Base-by-base conservation (phyloP, 2,888 invertebrate species). In the Carterocephalus palaemon region DNA sequence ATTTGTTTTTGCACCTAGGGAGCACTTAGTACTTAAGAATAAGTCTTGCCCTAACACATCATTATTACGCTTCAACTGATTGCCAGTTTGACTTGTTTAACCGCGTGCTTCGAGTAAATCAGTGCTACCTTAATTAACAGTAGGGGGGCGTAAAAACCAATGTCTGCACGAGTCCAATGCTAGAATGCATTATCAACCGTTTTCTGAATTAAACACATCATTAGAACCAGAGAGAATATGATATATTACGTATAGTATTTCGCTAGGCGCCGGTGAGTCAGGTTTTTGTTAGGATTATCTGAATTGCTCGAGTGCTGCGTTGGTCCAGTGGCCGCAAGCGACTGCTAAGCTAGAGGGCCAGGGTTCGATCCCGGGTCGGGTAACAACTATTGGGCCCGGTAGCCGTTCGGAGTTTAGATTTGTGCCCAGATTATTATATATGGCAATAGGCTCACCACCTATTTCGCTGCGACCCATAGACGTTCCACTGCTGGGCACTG, bases 191-290 rank as follows among this genome's bases (percentile, higher is more conserved):
- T 53, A 57, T 72, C 68, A 74, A 74, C 64, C 53, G 49, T 56
- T 43, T 51, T 56, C 57, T 63, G 66, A 70, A 65, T 73, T 66
- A 69, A 66, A 69, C 62, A 67, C 67, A 60, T 73, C 74, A 68
- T 76, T 81, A 75, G 67, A 69, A 64, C 64, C 56, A 53, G 53
- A 70, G 71, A 67, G 70, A 73, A 76, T 77, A 74, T 75, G 68
- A 74, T 74, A 73, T 72, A 72, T 70, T 62, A 62, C 59, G 61
- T 61, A 65, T 68, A 67, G 63, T 60, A 56, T 57, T 48, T 46
- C 43, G 53, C 48, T 49, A 46, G 37, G 29, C 33, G 39, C 48
- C 56, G 15, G 42, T 49, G 46, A 19, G 39, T 41, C 46, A 9
- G 15, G 57, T 78, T 80, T 73, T 79, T 80, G 57, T 51, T 9